phyloP scores from a whole-genome alignment of 2,113 vertebrate genomes.

The Urocitellus parryii region DNA sequence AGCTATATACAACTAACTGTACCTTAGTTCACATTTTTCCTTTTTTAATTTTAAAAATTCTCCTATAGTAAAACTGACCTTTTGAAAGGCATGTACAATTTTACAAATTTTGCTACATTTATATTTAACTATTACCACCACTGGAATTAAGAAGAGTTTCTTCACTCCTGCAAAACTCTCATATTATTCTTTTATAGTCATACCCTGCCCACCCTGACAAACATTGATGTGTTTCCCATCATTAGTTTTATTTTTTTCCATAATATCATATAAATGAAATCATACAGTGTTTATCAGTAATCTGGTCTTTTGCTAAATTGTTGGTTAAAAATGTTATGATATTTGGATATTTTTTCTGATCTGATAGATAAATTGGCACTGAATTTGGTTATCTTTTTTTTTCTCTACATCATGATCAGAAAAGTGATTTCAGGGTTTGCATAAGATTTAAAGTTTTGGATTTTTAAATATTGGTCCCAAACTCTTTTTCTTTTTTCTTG shows the following conservation, averaged over 20 bases:
- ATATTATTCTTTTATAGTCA: not conserved
- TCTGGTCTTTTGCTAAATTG: not conserved
- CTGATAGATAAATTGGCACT: not conserved
- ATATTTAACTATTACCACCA: not conserved
- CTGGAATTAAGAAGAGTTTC: not conserved
- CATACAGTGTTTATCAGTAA: not conserved
- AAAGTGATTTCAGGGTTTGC: slow-evolving; percentile 96
- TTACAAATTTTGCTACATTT: not conserved
- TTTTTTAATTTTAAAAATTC: slow-evolving; percentile 11
- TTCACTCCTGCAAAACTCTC: not conserved
- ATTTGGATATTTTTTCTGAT: slow-evolving; percentile 8
- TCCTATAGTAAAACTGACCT: not conserved
- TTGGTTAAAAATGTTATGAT: slow-evolving; percentile 11
- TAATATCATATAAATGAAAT: not conserved
- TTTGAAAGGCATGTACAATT: fast-evolving
- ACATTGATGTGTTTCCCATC: not conserved
- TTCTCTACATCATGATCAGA: slow-evolving; percentile 89
- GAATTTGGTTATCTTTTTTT: not conserved
- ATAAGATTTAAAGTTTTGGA: slow-evolving; percentile 91
- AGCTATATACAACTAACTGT: not conserved
- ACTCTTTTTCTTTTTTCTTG: slow-evolving; percentile 83
- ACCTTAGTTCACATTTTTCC: not conserved
- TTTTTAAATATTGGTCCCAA: too few species aligned
- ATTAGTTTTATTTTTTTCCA: not conserved
- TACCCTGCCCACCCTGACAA: not conserved